These are phyloP conservation scores for Tadarida brasiliensis DNA, from an alignment of 2,797 vertebrate genomes.

Conservation along the genomic window DNA sequence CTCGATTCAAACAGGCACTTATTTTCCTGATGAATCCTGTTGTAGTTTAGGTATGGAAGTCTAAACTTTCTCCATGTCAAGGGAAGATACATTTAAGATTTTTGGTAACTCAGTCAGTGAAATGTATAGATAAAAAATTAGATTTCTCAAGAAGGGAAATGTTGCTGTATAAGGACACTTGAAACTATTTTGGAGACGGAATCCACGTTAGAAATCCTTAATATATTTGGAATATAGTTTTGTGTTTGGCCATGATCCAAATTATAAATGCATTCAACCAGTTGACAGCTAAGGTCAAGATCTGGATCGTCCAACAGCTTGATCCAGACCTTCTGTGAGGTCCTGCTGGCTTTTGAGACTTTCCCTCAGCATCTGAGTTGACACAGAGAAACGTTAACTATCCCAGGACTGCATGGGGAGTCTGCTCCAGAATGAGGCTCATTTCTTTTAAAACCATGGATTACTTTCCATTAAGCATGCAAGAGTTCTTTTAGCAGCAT, in stretches of 20 bases:
- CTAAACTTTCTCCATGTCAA: neutral
- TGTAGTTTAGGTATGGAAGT: neutral
- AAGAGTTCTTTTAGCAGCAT: conserved; percentile 51
- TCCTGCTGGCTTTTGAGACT: neutral
- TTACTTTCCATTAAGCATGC: conserved; percentile 44
- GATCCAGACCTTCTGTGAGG: neutral
- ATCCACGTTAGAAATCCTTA: neutral
- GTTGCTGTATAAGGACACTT: neutral
- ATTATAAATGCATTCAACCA: conserved; percentile 55
- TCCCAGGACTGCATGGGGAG: neutral
- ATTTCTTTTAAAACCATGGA: conserved; percentile 49
- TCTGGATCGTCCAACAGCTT: neutral
- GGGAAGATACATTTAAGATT: neutral
- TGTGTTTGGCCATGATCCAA: conserved; percentile 22
- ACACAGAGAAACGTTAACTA: conserved; percentile 23
- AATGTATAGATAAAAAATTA: neutral
- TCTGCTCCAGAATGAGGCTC: neutral
- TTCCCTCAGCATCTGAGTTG: neutral
- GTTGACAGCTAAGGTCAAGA: conserved; percentile 51
- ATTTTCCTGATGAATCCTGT: neutral
- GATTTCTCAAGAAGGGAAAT: neutral
- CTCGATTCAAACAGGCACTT: neutral
- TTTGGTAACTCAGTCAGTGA: neutral
- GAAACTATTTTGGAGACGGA: neutral
- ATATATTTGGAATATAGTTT: neutral